phyloP scores from a whole-genome alignment of 2,113 vertebrate species.

The Microtus ochrogaster region DNA sequence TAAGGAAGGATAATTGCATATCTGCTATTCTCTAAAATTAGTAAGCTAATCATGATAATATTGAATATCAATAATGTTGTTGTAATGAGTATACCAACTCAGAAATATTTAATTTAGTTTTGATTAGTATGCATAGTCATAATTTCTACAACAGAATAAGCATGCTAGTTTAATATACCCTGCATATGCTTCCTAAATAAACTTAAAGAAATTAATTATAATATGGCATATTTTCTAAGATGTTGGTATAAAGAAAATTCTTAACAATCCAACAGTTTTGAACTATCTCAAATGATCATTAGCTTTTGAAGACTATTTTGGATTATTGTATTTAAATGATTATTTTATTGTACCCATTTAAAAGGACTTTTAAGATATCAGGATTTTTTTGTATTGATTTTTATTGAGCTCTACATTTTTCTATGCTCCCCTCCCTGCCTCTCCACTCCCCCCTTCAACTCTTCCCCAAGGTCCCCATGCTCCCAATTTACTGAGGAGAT shows the following conservation, averaged over 20 bases:
- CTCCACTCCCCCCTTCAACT: no score
- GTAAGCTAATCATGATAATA: not conserved
- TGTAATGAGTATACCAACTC: not conserved
- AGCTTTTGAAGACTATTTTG: not conserved
- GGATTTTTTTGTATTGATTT: no score
- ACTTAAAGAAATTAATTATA: not conserved
- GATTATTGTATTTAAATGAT: not conserved
- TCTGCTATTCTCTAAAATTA: not conserved
- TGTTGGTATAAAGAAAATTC: not conserved
- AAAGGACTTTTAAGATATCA: not conserved
- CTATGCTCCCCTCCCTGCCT: no score
- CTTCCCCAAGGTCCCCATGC: no score
- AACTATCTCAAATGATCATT: not conserved
- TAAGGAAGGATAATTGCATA: not conserved
- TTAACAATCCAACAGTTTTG: not conserved
- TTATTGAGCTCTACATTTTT: no score
- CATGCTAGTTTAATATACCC: not conserved
- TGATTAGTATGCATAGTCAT: not conserved
- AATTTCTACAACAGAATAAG: not conserved
- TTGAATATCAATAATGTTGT: not conserved
- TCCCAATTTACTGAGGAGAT: no score
- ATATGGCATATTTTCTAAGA: not conserved
- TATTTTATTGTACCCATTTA: not conserved
- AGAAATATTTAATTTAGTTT: constrained; percentile 6
- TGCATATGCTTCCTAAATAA: not conserved